A percentile compares a stretch with the other conserved stretches of the same genome.
phyloP scores from a whole-genome alignment of 2,888 invertebrate genomes.

The Hypena proboscidalis region DNA sequence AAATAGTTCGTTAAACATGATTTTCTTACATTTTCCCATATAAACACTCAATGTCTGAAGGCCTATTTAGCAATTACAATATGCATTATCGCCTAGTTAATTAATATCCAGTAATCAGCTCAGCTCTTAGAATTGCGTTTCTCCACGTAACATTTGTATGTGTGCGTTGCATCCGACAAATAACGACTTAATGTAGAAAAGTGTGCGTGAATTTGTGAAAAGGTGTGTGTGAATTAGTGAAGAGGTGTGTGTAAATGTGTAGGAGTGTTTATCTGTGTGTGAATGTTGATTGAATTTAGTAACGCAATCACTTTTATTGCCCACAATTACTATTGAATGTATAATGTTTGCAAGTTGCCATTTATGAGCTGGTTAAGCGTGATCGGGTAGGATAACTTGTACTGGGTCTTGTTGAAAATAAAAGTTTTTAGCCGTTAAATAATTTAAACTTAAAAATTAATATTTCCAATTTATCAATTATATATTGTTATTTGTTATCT shows the following conservation, averaged over 20 bases:
- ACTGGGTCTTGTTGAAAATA: constrained; percentile 13
- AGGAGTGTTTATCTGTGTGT: constrained; percentile 10
- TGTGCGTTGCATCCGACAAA: constrained; percentile 16
- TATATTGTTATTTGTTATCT: background rate
- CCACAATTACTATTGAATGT: constrained; percentile 56
- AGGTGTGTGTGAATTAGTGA: constrained; percentile 3
- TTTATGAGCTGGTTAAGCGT: constrained; percentile 38
- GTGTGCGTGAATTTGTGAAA: constrained; percentile 13
- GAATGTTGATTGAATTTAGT: constrained; percentile 48
- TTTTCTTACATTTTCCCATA: too few relatives aligned
- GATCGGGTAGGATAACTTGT: constrained; percentile 22
- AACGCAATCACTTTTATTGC: constrained; percentile 54
- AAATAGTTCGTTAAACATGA: too few relatives aligned
- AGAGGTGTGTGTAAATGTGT: constrained; percentile 1
- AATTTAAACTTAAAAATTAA: too few relatives aligned
- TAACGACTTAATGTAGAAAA: constrained; percentile 6
- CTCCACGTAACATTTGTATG: constrained; percentile 17
- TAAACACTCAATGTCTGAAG: too few relatives aligned
- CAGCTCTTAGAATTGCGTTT: constrained; percentile 32
- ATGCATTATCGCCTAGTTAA: constrained; percentile 18
- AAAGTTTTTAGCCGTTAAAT: too few relatives aligned
- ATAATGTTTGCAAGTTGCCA: constrained; percentile 42
- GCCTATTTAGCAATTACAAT: constrained; percentile 16
- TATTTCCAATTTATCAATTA: too few relatives aligned
- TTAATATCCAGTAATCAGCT: constrained; percentile 11